A percentile compares a stretch with the other conserved stretches of the same genome.
phyloP scores from a whole-genome alignment of 2,797 vertebrate genomes.

The Ciconia nigra region DNA sequence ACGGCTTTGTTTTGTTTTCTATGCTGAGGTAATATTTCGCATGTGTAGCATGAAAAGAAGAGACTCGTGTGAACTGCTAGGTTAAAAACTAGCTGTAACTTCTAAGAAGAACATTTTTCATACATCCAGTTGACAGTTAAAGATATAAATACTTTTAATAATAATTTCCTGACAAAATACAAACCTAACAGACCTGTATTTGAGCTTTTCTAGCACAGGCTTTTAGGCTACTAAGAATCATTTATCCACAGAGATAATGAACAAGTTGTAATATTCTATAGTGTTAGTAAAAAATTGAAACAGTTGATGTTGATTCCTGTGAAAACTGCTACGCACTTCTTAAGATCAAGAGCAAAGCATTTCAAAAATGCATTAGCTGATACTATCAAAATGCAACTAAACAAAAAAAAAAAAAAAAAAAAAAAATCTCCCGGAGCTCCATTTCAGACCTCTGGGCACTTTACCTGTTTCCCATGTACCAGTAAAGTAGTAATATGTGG shows the following conservation, averaged over 20 bases:
- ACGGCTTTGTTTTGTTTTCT: background rate
- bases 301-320: background rate
- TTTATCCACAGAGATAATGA: background rate
- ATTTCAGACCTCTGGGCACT: constrained; percentile 64
- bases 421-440: constrained; percentile 58
- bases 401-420: background rate
- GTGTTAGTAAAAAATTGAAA: constrained; percentile 43
- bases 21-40: constrained; percentile 1
- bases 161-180: background rate
- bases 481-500: constrained; percentile 96
- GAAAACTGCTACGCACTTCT: constrained; percentile 9
- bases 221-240: background rate
- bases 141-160: background rate
- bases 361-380: constrained; percentile 44
- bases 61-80: background rate
- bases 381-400: constrained; percentile 59
- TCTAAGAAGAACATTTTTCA: background rate
- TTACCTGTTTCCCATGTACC: constrained; percentile 99
- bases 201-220: background rate
- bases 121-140: background rate
- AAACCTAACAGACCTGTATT: background rate
- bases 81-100: background rate
- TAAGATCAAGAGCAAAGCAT: constrained; percentile 57
- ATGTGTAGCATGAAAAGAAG: background rate
- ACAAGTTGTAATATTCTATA: background rate